These are phyloP conservation scores for Thalassophryne amazonica DNA, from an alignment of 2,797 vertebrate genomes.

Conservation along the genomic window DNA sequence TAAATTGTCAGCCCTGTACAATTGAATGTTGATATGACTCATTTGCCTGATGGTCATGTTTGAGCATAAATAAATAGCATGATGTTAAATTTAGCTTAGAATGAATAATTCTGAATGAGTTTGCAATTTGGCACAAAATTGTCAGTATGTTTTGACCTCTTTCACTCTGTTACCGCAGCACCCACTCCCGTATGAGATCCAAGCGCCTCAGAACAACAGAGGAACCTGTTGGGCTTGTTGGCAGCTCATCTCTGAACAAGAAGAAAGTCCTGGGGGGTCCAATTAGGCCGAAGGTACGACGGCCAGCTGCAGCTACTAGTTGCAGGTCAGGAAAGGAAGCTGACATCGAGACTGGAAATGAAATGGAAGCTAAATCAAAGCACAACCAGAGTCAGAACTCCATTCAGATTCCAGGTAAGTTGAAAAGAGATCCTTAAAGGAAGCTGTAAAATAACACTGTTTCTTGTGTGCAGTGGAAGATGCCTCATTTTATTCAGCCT, in stretches of 20 bases:
- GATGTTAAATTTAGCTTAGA: too few species aligned
- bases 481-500: background rate
- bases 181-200: slow-evolving; percentile 82
- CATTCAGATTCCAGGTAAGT: slow-evolving; percentile 80
- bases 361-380: slow-evolving; percentile 59
- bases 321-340: slow-evolving; percentile 35
- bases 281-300: slow-evolving; percentile 73
- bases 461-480: background rate
- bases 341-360: slow-evolving; percentile 57
- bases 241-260: slow-evolving; percentile 44
- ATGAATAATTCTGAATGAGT: too few species aligned
- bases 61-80: too few species aligned
- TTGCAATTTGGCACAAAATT: too few species aligned
- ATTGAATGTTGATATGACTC: too few species aligned
- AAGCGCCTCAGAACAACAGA: slow-evolving; percentile 88
- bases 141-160: background rate
- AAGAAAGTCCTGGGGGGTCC: slow-evolving; percentile 55
- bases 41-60: too few species aligned
- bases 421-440: background rate
- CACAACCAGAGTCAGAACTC: slow-evolving; percentile 69
- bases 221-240: slow-evolving; percentile 70
- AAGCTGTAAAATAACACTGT: background rate
- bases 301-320: slow-evolving; percentile 52
- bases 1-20: too few species aligned
- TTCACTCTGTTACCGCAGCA: slow-evolving; percentile 52